Conservation (phyloP, 2,797 vertebrate genomes). For the Gymnocypris eckloni region DNA sequence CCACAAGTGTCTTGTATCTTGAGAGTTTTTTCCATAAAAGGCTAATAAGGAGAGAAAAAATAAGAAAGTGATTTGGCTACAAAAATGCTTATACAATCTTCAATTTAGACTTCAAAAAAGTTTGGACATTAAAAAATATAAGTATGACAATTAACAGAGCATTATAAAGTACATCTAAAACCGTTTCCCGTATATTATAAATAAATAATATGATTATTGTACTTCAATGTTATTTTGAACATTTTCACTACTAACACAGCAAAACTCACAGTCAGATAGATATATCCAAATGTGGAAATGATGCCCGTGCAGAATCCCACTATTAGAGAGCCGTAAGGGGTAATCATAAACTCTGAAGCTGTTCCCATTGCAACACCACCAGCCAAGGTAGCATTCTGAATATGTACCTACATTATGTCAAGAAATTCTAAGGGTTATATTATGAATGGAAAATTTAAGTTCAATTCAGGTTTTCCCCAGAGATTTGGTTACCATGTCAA, state of each 20-base stretch:
- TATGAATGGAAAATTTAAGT: not conserved
- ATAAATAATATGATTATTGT: not conserved
- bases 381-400: conserved; percentile 96
- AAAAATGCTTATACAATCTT: not conserved
- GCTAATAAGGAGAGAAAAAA: conserved; percentile 73
- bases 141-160: not conserved
- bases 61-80: not conserved
- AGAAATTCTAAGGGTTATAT: conserved; percentile 1
- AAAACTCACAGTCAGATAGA: conserved; percentile 80
- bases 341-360: conserved; percentile 94
- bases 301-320: conserved; percentile 89
- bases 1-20: conserved; percentile 96
- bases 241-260: not conserved
- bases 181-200: not conserved
- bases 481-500: conserved; percentile 87
- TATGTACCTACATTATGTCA: conserved; percentile 85
- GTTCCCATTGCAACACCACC: conserved; percentile 96
- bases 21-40: conserved; percentile 87
- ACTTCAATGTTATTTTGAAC: not conserved
- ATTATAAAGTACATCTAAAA: not conserved
- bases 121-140: not conserved
- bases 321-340: conserved; percentile 90
- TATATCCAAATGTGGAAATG: conserved; percentile 89
- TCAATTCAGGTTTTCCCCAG: not conserved
- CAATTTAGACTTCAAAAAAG: not conserved